A percentile compares a stretch with the other conserved stretches of the same genome.
Conservation (phyloP, 2,113 vertebrate genomes). For the Sitta europaea region DNA sequence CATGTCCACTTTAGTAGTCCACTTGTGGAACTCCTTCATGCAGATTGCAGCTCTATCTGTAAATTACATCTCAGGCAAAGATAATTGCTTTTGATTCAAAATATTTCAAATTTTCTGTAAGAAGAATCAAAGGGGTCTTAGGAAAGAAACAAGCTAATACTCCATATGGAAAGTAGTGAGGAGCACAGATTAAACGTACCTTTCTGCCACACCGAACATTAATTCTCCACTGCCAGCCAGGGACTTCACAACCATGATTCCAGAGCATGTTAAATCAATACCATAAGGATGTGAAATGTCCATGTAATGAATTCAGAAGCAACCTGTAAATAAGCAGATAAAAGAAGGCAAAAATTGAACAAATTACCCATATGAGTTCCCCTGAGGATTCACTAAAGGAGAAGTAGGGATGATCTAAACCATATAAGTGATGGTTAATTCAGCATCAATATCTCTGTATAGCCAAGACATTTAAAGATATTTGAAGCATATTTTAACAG, state of each 20-base stretch:
- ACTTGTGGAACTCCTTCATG: neutral
- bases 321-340: neutral
- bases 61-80: neutral
- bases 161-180: neutral
- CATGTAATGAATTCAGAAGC: neutral
- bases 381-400: neutral
- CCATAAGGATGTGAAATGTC: neutral
- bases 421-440: neutral
- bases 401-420: neutral
- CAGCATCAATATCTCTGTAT: neutral
- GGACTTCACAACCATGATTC: neutral
- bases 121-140: neutral
- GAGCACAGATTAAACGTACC: neutral
- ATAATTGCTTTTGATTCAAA: neutral
- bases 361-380: neutral
- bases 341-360: neutral
- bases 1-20: neutral
- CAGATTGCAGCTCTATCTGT: neutral
- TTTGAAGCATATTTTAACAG: neutral
- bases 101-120: neutral
- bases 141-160: neutral
- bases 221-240: neutral
- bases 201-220: neutral
- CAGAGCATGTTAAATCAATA: neutral
- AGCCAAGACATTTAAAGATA: neutral